Evolutionary conservation across 2,113 vertebrate species (phyloP).

Genomic region (Sander vitreus): DNA sequence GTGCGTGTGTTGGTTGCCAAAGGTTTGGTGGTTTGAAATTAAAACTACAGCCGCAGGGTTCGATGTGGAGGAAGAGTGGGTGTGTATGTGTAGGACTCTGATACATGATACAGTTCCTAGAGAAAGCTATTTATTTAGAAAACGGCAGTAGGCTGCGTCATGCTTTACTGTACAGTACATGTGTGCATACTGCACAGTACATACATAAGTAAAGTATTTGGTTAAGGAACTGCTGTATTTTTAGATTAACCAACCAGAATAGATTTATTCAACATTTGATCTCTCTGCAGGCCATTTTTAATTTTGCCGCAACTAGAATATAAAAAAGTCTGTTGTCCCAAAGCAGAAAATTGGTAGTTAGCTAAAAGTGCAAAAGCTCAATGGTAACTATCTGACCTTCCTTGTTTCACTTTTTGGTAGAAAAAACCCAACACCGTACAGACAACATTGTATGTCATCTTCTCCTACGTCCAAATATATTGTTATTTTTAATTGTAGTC

Average conservation of each 20-base stretch:
- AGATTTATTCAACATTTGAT: constrained; percentile 12
- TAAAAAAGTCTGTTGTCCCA: not conserved
- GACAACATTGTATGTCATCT: not conserved
- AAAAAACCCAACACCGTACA: not conserved
- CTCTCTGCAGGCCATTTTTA: constrained; percentile 12
- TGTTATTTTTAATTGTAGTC: not conserved
- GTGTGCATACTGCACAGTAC: not conserved
- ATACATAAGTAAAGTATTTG: not conserved
- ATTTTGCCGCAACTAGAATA: not conserved
- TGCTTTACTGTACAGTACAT: not conserved
- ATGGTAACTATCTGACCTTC: not conserved
- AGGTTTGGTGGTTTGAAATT: constrained; percentile 60
- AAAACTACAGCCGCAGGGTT: constrained; percentile 47
- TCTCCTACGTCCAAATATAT: not conserved
- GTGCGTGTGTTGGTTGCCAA: constrained; percentile 35
- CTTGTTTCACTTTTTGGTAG: not conserved
- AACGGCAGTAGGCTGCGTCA: not conserved
- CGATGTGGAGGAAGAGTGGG: not conserved
- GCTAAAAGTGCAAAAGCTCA: not conserved
- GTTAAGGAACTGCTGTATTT: constrained; percentile 13
- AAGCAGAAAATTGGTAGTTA: not conserved
- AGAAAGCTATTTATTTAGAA: constrained; percentile 51
- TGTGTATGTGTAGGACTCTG: constrained; percentile 16
- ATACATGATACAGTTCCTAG: constrained; percentile 32
- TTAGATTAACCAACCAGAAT: not conserved